Conservation (phyloP, 1,140 invertebrate genomes). For the Drusus annulatus region DNA sequence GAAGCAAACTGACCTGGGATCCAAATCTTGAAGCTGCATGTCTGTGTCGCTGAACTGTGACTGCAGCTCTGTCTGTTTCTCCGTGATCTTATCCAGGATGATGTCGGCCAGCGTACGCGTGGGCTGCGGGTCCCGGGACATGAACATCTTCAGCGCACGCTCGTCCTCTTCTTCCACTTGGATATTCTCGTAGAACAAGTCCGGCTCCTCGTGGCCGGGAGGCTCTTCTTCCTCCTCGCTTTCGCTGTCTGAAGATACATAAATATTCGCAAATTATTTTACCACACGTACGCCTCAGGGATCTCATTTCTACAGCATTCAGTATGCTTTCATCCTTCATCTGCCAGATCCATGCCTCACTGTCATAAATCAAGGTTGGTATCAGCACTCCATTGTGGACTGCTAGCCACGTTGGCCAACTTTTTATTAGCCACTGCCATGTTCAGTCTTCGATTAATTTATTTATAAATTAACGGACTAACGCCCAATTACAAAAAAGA, state of each 20-base stretch:
- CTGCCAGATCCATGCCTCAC: no score
- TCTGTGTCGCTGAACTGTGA: constrained; percentile 87
- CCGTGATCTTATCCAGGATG: constrained; percentile 93
- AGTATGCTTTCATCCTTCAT: no score
- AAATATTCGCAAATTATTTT: no score
- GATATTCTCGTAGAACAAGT: constrained; percentile 78
- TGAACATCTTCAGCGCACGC: constrained; percentile 86
- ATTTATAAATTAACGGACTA: no score
- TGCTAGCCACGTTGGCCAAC: no score
- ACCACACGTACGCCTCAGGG: no score
- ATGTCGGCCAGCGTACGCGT: constrained; percentile 88
- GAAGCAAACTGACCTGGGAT: constrained; percentile 72
- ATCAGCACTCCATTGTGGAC: no score
- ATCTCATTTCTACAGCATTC: no score
- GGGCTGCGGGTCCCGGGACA: constrained; percentile 73
- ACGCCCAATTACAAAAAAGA: no score
- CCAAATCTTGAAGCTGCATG: constrained; percentile 83
- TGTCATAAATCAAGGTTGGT: no score
- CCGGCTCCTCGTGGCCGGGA: constrained; percentile 71
- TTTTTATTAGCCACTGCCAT: no score
- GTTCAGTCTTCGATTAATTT: no score
- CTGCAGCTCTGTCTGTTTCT: constrained; percentile 92
- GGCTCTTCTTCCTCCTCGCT: constrained; percentile 71
- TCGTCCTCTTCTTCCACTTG: constrained; percentile 92
- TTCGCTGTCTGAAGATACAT: constrained; percentile 62